Conservation (phyloP, 2,113 vertebrate genomes). For the Campylomormyrus numenius region DNA sequence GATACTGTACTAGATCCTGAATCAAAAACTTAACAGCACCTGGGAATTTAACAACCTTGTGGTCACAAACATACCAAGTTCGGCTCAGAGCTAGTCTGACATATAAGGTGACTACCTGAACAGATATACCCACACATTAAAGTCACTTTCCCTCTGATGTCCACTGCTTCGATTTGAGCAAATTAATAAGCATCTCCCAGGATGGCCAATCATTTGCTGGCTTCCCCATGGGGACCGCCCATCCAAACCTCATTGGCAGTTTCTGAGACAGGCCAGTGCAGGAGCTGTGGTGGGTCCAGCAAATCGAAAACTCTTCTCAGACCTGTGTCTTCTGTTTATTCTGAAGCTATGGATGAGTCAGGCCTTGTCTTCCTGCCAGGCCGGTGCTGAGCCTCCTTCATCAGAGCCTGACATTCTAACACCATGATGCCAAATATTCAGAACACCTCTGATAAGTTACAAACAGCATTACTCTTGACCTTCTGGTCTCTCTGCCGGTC, state of each 20-base stretch:
- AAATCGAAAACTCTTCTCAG: neutral
- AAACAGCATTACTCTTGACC: no score
- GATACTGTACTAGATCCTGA: neutral
- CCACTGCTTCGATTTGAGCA: neutral
- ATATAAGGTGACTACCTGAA: neutral
- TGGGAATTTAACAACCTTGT: neutral
- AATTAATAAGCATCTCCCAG: conserved; percentile 3
- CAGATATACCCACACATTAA: neutral
- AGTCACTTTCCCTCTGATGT: neutral
- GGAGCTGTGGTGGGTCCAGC: neutral
- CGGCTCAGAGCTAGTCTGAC: neutral
- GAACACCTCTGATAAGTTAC: neutral
- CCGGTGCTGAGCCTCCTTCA: neutral
- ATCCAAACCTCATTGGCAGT: neutral
- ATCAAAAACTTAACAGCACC: neutral
- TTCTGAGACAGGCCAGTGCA: neutral
- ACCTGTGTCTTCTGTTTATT: neutral
- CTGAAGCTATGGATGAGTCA: neutral
- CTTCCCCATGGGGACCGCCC: neutral
- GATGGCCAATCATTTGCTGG: neutral
- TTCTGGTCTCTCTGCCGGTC: neutral
- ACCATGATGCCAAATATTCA: neutral
- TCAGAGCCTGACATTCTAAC: neutral
- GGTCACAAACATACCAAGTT: neutral
- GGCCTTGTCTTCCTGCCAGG: neutral